Percentiles rank a stretch among this genome's conserved stretches.
phyloP scores from a whole-genome alignment of 1,140 invertebrate genomes.

The Lasioglossum baleicum region DNA sequence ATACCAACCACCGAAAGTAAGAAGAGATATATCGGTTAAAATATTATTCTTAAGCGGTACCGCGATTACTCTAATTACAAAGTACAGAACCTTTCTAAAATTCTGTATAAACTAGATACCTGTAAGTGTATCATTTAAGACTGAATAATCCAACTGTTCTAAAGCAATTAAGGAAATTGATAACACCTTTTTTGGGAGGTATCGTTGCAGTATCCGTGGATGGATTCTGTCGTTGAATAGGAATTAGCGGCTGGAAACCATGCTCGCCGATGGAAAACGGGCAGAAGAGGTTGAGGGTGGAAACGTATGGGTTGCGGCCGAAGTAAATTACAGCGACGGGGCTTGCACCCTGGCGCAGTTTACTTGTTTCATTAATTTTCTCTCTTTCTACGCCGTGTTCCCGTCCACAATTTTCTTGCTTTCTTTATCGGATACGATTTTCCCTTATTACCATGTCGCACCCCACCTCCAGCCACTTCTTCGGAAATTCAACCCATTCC shows the following conservation, averaged over 20 bases:
- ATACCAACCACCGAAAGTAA: neutral
- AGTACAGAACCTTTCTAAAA: too few species aligned
- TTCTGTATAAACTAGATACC: too few species aligned
- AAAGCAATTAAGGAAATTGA: too few species aligned
- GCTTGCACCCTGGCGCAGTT: slow-evolving; percentile 47
- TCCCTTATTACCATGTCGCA: slow-evolving; percentile 16
- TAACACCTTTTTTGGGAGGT: slow-evolving; percentile 18
- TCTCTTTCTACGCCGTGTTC: slow-evolving; percentile 5
- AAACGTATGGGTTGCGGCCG: slow-evolving; percentile 53
- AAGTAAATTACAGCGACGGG: slow-evolving; percentile 56
- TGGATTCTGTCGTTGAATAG: slow-evolving; percentile 49
- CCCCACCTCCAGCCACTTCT: neutral
- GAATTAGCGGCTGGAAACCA: slow-evolving; percentile 49
- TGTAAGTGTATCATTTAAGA: too few species aligned
- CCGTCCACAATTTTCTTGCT: neutral
- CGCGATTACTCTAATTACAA: too few species aligned
- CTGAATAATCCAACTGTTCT: too few species aligned
- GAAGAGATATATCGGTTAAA: too few species aligned
- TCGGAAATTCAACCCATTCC: neutral
- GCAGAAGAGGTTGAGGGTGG: neutral
- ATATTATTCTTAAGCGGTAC: too few species aligned
- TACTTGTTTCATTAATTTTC: slow-evolving; percentile 61
- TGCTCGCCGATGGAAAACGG: slow-evolving; percentile 16
- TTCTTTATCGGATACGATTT: slow-evolving; percentile 24
- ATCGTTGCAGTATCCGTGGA: neutral